Base-by-base conservation (phyloP, 1,140 invertebrate species). In the Drosophila kepulauana region DNA sequence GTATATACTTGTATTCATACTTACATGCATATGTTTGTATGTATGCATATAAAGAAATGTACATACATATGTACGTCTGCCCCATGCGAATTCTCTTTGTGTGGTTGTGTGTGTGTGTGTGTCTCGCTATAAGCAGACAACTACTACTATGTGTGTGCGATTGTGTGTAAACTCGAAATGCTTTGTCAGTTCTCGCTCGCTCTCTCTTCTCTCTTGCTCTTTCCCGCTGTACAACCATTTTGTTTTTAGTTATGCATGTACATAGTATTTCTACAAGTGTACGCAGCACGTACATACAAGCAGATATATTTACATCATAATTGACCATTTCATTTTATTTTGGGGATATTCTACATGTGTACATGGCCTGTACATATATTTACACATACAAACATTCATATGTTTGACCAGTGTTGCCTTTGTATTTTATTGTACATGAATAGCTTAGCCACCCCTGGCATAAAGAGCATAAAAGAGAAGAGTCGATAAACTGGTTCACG, bases 51-150 rank as follows among this genome's bases (percentile, higher is more conserved):
- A n/a, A 68, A 58, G 38, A 52, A 62, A 54, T 10, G 35, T 38
- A 38, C 35, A 38, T 38, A 3, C 68, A 59, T 75, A 71, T 62
- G 59, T 63, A 71, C 35, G 49, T 72, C 41, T 43, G 65, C 58
- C 67, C 61, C 58, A 72, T 71, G 75, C 76, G 69, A 78, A 68
- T 69, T 64, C 33, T 74, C 71, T 68, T 67, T 74, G 15, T 66
- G 65, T 65, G 20, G 20, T 25, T 25, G 20, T 25, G 20, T 56
- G 67, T 46, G 16, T 51, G 67, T 43, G 13, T 51, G 75, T 59
- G 57, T 74, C 48, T 64, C 59, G 38, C 48, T 43, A n/a, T 51
- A 38, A 70, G 51, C 48, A 74, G 71, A 62, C 71, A 74, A 74
- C 71, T 68, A 61, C 64, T 73, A 52, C n/a, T 58, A 51, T 28